phyloP scores from a whole-genome alignment of 1,140 invertebrate species.

The Platorchestia sp. region DNA sequence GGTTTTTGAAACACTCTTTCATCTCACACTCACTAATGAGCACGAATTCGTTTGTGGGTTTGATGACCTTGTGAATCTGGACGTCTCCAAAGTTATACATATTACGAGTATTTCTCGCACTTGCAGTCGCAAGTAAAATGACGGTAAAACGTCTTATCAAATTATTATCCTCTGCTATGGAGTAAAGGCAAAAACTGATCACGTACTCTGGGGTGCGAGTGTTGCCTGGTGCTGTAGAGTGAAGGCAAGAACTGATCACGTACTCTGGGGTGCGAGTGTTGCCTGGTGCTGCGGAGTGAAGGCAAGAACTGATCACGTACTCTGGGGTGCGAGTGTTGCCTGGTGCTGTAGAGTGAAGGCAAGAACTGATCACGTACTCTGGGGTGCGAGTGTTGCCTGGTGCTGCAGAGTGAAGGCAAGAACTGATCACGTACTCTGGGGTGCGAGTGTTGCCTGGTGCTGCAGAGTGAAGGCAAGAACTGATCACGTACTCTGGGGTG shows the following conservation, averaged over 20 bases:
- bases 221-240: background rate
- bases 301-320: background rate
- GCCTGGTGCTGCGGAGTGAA: background rate
- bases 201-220: too few species aligned
- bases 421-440: background rate
- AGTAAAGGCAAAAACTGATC: too few species aligned
- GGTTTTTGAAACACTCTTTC: too few species aligned
- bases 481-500: background rate
- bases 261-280: too few species aligned
- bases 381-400: background rate
- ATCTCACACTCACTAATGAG: too few species aligned
- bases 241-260: background rate
- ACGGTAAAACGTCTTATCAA: too few species aligned
- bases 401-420: background rate
- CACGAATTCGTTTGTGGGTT: too few species aligned
- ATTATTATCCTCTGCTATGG: too few species aligned
- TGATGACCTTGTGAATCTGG: too few species aligned
- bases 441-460: background rate
- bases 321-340: background rate
- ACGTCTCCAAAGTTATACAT: too few species aligned
- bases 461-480: background rate
- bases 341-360: background rate
- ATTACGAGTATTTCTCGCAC: too few species aligned
- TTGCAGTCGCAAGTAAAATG: too few species aligned
- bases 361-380: background rate